Evolutionary conservation across 2,113 vertebrate genomes (phyloP), one percentile per base, ranked within the genome.

Genomic region (Labeo rohita): DNA sequence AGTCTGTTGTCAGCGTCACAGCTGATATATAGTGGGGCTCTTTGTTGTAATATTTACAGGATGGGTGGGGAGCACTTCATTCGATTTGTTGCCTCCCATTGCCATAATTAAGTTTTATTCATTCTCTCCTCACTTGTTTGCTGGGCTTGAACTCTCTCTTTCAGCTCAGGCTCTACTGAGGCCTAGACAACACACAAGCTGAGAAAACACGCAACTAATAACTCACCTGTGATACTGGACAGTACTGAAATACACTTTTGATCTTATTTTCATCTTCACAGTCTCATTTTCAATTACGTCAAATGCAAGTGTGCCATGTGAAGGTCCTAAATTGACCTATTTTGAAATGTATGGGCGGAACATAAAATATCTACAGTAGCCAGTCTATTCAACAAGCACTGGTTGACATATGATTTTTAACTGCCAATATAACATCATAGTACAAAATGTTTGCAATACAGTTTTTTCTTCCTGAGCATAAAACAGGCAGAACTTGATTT

Each of bases 91-190:
- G 21, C 59, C 85, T 88, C 88, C 87, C 56, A 82, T 90, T 92
- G 88, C 77, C 88, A 74, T 91, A 92, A 92, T 92, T 89, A 86
- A 85, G 56, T 89, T 88, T 75, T 39, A 49, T 88, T 80, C 83
- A 80, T 84, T 90, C 63, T 89, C 87, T 75, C 54, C 65, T 86
- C 75, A 45, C 52, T 89, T 59, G 81, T 82, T 82, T 75, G 75
- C 13, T 59, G 61, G 52, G 54, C 84, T 75, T 81, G 39, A 15
- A 39, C 70, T 50, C 43, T 49, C 89, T 80, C 49, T 28, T 50
- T 52, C 8, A 50, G 80, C 15, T 52, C 61, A 34, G 23, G 56
- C 78, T 50, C 5, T 9, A 16, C 45, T 8, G 77, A 61, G 76
- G 34, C n/a, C 80, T 36, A 45, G 45, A 82, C 61, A 18, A 49